Evolutionary conservation across 2,888 invertebrate species (phyloP), one percentile per base, ranked within the genome.

Genomic region (Pecten maximus): DNA sequence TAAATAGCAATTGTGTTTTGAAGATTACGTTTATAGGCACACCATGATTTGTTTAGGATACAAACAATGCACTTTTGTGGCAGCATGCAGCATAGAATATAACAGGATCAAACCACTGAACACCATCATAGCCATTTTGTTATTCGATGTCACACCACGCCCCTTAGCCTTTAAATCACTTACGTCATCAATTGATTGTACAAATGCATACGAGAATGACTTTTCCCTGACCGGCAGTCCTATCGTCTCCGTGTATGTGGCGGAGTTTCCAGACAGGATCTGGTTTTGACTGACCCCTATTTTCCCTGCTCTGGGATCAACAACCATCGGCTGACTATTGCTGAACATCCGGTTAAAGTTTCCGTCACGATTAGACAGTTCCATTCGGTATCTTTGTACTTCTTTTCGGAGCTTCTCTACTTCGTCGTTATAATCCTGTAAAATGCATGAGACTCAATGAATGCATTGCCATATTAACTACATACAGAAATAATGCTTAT

Each of bases 281-380:
- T 93, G 92, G 87, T 92, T 92, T 87, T 93, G 93, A 90, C 91
- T 92, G 35, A 94, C 92, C 23, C 93, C 94, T 15, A 95, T 94
- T 90, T 92, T 92, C 6, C 95, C 95, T 23, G 94, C 94, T 60
- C 93, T 92, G 10, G 93, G 94, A 90, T 96, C 95, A 12, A 96
- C 94, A 16, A 95, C 91, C 35, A 96, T 91, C 1, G 96, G 96
- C 74, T 95, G 94, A 40, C 95, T 94, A 74, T 96, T 95, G 0
- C 95, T 94, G 93, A 96, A 96, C 94, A 96, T 95, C 87, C 96
- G 94, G 93, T 96, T 96, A 91, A 96, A 96, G 92, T 96, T 96
- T 87, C 92, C 92, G 89, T 96, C 96, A 40, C 96, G 90, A 93
- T 96, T 96, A 89, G 94, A 94, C 19, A 96, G 94, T 88, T 96